These are phyloP conservation scores for Anabacerthia variegaticeps DNA, from an alignment of 2,797 vertebrate genomes.

Conservation along the genomic window DNA sequence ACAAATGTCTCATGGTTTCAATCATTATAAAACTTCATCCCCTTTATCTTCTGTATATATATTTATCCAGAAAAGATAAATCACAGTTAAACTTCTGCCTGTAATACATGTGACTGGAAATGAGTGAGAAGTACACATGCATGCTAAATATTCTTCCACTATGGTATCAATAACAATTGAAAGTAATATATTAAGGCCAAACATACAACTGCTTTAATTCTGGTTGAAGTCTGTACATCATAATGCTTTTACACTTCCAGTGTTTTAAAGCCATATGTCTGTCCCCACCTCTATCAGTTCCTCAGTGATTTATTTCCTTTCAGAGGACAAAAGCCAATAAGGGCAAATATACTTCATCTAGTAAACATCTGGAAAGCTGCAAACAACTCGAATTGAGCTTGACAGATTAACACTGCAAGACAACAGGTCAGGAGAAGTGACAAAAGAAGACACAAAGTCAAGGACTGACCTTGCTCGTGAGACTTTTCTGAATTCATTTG, in stretches of 20 bases:
- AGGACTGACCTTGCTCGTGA: neutral
- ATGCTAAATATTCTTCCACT: neutral
- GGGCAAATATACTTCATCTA: neutral
- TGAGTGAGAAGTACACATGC: neutral
- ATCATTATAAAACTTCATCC: neutral
- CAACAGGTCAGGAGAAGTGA: neutral
- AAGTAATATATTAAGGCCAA: neutral
- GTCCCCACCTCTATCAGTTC: neutral
- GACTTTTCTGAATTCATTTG: neutral
- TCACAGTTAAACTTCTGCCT: neutral
- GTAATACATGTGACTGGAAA: neutral
- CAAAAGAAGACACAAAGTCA: neutral
- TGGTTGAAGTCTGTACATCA: neutral
- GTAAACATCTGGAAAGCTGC: neutral
- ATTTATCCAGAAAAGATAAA: neutral
- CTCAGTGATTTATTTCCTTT: neutral
- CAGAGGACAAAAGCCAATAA: neutral
- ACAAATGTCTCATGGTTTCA: neutral
- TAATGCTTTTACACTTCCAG: fast-evolving
- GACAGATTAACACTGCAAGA: neutral
- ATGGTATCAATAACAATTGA: neutral
- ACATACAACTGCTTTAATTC: neutral
- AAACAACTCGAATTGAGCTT: neutral
- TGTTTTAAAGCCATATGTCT: neutral
- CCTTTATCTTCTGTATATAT: neutral